A percentile compares a stretch with the other conserved stretches of the same genome.
These are phyloP conservation scores for Drosophila nigromelanica DNA, from an alignment of 1,140 invertebrate species.

Conservation along the genomic window DNA sequence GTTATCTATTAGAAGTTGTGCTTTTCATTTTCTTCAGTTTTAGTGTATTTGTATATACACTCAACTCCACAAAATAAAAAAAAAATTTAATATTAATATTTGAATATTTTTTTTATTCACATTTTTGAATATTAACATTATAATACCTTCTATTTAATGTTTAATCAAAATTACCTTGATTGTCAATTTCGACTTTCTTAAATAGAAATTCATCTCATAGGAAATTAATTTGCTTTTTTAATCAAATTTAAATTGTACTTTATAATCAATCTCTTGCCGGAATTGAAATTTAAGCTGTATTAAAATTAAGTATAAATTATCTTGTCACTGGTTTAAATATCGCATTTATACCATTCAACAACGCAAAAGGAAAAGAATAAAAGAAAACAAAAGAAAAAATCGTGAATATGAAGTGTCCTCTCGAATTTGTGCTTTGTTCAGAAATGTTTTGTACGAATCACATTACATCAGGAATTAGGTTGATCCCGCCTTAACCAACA, in stretches of 20 bases:
- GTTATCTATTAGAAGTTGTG: background rate
- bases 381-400: background rate
- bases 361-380: background rate
- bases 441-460: slow-evolving; percentile 28
- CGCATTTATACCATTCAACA: background rate
- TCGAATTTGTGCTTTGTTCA: background rate
- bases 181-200: too few relatives aligned
- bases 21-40: too few relatives aligned
- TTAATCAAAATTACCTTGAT: too few relatives aligned
- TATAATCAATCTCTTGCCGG: background rate
- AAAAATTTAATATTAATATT: too few relatives aligned
- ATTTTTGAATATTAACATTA: too few relatives aligned
- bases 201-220: too few relatives aligned
- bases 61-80: background rate
- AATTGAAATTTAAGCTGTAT: background rate
- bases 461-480: slow-evolving; percentile 38
- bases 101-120: too few relatives aligned
- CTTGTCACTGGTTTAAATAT: slow-evolving; percentile 5
- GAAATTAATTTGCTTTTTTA: too few relatives aligned
- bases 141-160: too few relatives aligned
- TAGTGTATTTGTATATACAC: background rate
- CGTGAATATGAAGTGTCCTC: slow-evolving; percentile 2
- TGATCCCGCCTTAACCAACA: slow-evolving; percentile 32
- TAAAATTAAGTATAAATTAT: slow-evolving; percentile 1
- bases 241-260: background rate